Base-by-base conservation (phyloP, 2,113 vertebrate species). In the Cavia aperea region DNA sequence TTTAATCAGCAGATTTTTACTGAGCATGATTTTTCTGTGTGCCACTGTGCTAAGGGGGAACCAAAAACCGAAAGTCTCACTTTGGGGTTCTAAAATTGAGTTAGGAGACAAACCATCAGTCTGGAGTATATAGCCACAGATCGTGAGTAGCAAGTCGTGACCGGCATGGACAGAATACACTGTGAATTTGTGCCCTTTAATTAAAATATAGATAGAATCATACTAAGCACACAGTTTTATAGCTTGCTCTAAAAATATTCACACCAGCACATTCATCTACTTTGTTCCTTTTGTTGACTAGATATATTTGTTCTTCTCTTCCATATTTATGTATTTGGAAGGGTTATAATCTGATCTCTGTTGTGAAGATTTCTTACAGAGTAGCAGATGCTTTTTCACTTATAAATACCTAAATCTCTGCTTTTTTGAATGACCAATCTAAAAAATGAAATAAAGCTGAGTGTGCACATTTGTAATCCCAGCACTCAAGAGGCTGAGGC, bases 1-100 rank as follows among this genome's bases (percentile, higher is more conserved):
- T 93, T 72, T 81, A 79, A 1, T 92, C 26, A 77, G 83, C 66
- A 92, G 68, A 39, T 89, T 63, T 78, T 87, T 91, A 60, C 33
- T 26, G 31, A 93, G 21, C n/a, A 13, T 36, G 4, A 92, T 33
- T 92, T 95, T 24, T 70, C 31, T 73, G 21, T n/a, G 5, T 43
- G 39, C 51, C 56, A 90, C 43, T 91, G 65, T 82, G 89, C 49
- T 84, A 72, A 86, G 81, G 31, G 31, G 56, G 81, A 93, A 86
- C 39, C 68, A 70, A 82, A 92, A 75, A 29, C 29, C 43, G 63
- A 84, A 66, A 26, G 31, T 6, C 90, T 39, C 79, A 36, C 14
- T 58, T 54, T 66, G 63, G 65, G 63, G 46, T 72, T 86, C 39
- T 81, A 49, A 23, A 7, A 5, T 4, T 7, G 51, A 94, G 24